Evolutionary conservation across 1,140 invertebrate species (phyloP).

Genomic region (Drosophila jambulina): DNA sequence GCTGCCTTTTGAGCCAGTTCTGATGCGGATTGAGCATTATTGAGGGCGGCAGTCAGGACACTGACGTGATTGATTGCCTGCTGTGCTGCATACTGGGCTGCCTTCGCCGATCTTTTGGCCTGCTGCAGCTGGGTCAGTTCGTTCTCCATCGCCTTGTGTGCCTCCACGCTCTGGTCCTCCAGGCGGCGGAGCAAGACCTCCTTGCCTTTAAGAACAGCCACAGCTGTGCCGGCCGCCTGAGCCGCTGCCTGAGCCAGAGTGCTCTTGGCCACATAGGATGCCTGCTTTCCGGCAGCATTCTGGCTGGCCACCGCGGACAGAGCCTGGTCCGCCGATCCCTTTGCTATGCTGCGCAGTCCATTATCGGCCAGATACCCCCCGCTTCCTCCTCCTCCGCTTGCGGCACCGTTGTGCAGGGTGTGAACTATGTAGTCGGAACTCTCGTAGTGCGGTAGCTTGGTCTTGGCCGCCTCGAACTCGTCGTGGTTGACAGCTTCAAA

Average conservation of each 20-base stretch:
- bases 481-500: constrained; percentile 75
- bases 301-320: constrained; percentile 85
- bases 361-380: constrained; percentile 74
- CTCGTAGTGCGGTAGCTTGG: constrained; percentile 42
- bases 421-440: constrained; percentile 54
- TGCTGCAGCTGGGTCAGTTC: constrained; percentile 87
- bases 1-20: constrained; percentile 87
- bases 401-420: constrained; percentile 8
- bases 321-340: constrained; percentile 90
- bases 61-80: constrained; percentile 85
- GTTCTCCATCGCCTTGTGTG: constrained; percentile 85
- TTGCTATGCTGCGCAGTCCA: constrained; percentile 86
- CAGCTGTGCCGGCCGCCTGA: constrained; percentile 84
- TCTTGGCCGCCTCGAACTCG: constrained; percentile 46
- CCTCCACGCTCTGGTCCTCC: constrained; percentile 86
- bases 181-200: constrained; percentile 86
- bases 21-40: constrained; percentile 86
- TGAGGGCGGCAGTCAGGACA: constrained; percentile 86
- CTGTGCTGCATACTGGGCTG: constrained; percentile 86
- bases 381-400: constrained; percentile 8
- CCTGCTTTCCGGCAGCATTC: constrained; percentile 86
- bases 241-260: constrained; percentile 86
- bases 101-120: constrained; percentile 86
- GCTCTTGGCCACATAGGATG: constrained; percentile 87
- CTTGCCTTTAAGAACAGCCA: constrained; percentile 87